A percentile compares a stretch with the other conserved stretches of the same genome.
Conservation (phyloP, 2,797 vertebrate genomes). For the Benthosema pterotum region DNA sequence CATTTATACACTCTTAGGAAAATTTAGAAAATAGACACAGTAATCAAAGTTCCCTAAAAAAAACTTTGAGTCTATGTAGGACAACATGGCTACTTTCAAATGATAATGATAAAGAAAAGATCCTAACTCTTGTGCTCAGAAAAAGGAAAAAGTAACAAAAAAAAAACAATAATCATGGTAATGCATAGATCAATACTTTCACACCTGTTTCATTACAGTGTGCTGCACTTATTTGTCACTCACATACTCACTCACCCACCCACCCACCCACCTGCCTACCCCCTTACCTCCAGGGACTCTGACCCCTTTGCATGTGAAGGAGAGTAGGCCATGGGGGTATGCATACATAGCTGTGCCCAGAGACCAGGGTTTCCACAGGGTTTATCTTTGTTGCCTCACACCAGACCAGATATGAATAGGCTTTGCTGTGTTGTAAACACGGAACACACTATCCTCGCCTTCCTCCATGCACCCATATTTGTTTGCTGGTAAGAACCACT, state of each 20-base stretch:
- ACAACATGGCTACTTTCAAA: too few relatives aligned
- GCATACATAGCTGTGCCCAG: conserved; percentile 30
- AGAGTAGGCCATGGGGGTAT: conserved; percentile 23
- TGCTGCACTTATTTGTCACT: too few relatives aligned
- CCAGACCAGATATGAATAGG: conserved; percentile 80
- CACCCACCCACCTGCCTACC: conserved; percentile 34
- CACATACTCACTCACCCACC: background rate
- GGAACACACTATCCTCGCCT: conserved; percentile 70
- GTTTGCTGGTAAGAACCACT: conserved; percentile 46
- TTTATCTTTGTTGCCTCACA: conserved; percentile 69
- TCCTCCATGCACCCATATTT: conserved; percentile 62
- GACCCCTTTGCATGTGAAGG: conserved; percentile 56
- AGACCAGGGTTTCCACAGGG: conserved; percentile 57
- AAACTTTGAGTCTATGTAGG: too few relatives aligned
- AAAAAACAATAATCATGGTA: too few relatives aligned
- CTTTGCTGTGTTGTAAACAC: conserved; percentile 62
- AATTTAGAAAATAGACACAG: too few relatives aligned
- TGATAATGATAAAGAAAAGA: too few relatives aligned
- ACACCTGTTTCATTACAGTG: too few relatives aligned
- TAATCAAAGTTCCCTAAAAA: too few relatives aligned
- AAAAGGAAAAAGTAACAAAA: too few relatives aligned
- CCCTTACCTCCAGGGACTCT: conserved; percentile 50
- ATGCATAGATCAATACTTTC: too few relatives aligned
- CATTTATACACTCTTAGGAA: too few relatives aligned
- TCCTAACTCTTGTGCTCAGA: too few relatives aligned